These are phyloP conservation scores for Noturus placidus DNA, from an alignment of 2,113 vertebrate species.

Conservation along the genomic window DNA sequence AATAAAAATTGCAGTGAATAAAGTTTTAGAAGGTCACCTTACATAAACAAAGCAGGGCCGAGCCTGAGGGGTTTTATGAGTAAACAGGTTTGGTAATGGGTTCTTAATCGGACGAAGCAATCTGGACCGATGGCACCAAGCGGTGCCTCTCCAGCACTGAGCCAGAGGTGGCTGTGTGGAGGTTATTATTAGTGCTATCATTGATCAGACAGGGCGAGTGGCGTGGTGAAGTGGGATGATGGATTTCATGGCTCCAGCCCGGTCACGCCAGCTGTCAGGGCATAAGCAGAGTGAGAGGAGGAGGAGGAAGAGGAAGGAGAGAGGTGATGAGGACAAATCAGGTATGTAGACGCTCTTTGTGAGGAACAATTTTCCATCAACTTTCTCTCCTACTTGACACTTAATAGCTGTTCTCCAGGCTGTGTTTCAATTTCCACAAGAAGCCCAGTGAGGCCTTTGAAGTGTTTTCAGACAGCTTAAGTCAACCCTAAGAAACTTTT, in stretches of 20 bases:
- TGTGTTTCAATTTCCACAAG: slow-evolving; percentile 26
- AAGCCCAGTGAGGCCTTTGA: slow-evolving; percentile 6
- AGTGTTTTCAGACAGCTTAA: background rate
- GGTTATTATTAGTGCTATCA: slow-evolving; percentile 79
- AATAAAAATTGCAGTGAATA: background rate
- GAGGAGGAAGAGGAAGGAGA: slow-evolving; percentile 16
- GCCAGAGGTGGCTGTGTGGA: slow-evolving; percentile 71
- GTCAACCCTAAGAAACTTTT: slow-evolving; percentile 25
- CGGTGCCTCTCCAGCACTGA: slow-evolving; percentile 64
- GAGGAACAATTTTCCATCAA: slow-evolving; percentile 16
- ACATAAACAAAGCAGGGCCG: slow-evolving; percentile 68
- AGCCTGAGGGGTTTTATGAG: slow-evolving; percentile 67
- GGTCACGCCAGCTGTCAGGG: slow-evolving; percentile 58
- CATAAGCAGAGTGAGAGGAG: slow-evolving; percentile 27
- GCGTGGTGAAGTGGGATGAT: slow-evolving; percentile 68
- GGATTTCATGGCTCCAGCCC: slow-evolving; percentile 63
- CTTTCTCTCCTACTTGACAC: slow-evolving; percentile 29
- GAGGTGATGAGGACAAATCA: background rate
- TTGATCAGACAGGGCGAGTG: slow-evolving; percentile 71
- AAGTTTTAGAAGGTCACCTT: slow-evolving; percentile 61
- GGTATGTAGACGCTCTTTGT: slow-evolving; percentile 9
- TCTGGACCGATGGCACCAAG: slow-evolving; percentile 71
- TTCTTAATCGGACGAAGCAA: slow-evolving; percentile 73
- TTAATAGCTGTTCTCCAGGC: slow-evolving; percentile 8
- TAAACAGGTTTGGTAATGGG: slow-evolving; percentile 76